Evolutionary conservation across 1,140 invertebrate species (phyloP).

Genomic region (Aleiodes sp.): DNA sequence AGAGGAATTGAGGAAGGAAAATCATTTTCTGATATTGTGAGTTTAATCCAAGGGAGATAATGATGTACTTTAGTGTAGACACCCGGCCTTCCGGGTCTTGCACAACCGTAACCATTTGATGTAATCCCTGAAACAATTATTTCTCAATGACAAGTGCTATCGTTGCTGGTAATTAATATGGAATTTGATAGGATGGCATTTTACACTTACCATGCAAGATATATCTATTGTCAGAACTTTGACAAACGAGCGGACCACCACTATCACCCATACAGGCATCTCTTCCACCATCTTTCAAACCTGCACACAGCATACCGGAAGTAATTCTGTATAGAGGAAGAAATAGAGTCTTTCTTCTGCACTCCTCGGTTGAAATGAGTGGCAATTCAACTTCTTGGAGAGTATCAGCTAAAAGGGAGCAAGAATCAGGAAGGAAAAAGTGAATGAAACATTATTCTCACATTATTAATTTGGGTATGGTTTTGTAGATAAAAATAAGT

Average conservation of each 20-base stretch:
- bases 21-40: conserved; percentile 64
- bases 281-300: conserved; percentile 70
- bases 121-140: conserved; percentile 74
- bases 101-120: conserved; percentile 89
- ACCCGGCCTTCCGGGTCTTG: conserved; percentile 82
- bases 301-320: conserved; percentile 75
- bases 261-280: conserved; percentile 76
- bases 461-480: no score
- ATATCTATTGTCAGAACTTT: conserved; percentile 59
- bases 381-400: conserved; percentile 87
- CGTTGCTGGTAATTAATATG: not conserved
- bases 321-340: conserved; percentile 77
- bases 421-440: not conserved
- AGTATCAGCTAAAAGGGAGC: conserved; percentile 74
- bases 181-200: not conserved
- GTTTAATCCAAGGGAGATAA: conserved; percentile 81
- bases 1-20: conserved; percentile 44
- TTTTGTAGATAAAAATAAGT: not conserved
- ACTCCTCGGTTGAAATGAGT: conserved; percentile 83
- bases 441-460: not conserved
- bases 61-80: conserved; percentile 88
- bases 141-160: not conserved
- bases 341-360: conserved; percentile 80
- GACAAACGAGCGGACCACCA: conserved; percentile 73
- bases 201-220: conserved; percentile 53